Evolutionary conservation across 2,797 vertebrate genomes (phyloP), one percentile per base, ranked within the genome.

Genomic region (Lateolabrax maculatus): DNA sequence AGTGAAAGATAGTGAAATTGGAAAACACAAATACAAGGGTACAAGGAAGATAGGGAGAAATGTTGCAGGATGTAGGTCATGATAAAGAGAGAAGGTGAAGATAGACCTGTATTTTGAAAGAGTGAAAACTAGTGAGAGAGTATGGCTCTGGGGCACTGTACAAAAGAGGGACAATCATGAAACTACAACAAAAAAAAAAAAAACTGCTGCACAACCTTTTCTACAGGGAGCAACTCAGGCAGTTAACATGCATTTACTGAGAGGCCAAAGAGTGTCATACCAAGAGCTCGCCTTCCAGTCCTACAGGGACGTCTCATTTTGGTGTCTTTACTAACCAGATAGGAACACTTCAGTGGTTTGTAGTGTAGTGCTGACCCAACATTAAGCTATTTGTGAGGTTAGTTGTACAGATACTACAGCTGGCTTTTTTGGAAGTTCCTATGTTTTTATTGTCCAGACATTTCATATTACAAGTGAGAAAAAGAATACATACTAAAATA

Each of bases 251-350:
- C 72, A 86, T 81, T 80, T 79, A 86, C 75, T 41, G 53, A 69
- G 75, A 79, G n/a, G 72, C n/a, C 44, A 76, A 80, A 84, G 66
- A 73, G 73, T 87, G 82, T 81, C 77, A 82, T 71, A 85, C 44
- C 53, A 48, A 29, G 49, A 65, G 58, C 51, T 79, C 34, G 15
- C 44, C 83, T 37, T 55, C 67, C 64, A 39, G 51, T 82, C 63
- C 60, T 51, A 73, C 77, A 68, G 62, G 70, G 66, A 64, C 23
- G 15, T 82, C 71, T 78, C 75, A 73, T 58, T 75, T 27, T 18
- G 12, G 37, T 63, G 71, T 78, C 80, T 71, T 65, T 7, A 41
- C 77, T 64, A 29, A 77, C 62, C 63, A 53, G 15, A 41, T 27
- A 57, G 41, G 31, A 29, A 34, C 43, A 48, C 79, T 56, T 41